These are phyloP conservation scores for Mylabris phalerata DNA, from an alignment of 1,140 invertebrate species.

Conservation along the genomic window DNA sequence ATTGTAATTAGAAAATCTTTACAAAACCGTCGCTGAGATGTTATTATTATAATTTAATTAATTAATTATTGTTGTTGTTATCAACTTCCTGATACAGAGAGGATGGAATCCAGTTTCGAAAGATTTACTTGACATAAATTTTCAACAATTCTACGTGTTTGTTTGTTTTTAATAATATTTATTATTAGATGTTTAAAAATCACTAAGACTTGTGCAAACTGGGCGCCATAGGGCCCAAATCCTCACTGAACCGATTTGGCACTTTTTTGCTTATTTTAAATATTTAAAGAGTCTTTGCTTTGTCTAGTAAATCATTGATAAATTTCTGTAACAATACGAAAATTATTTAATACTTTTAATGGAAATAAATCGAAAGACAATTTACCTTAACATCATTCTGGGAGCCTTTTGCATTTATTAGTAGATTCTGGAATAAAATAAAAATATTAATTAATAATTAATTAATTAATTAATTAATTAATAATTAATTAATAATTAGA, in stretches of 20 bases:
- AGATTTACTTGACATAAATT: not conserved
- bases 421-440: conserved; percentile 54
- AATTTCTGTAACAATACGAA: conserved; percentile 67
- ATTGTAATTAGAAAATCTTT: no score
- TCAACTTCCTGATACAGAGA: conserved; percentile 7
- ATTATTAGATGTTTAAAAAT: conserved; percentile 11
- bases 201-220: conserved; percentile 29
- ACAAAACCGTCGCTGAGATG: no score
- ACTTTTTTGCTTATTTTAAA: conserved; percentile 29
- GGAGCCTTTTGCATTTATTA: conserved; percentile 75
- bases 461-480: no score
- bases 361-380: conserved; percentile 18
- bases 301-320: conserved; percentile 80
- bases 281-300: conserved; percentile 76
- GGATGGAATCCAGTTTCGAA: conserved; percentile 15
- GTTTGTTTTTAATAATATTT: conserved; percentile 3
- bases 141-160: not conserved
- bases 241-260: conserved; percentile 36
- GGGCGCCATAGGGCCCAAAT: conserved; percentile 30
- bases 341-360: no score
- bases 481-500: no score
- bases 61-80: not conserved
- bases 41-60: not conserved
- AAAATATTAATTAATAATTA: not conserved
- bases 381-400: conserved; percentile 78